Percentiles rank a stretch among this genome's conserved stretches.
These are phyloP conservation scores for Nephrotoma appendiculata DNA, from an alignment of 2,888 invertebrate species.

Conservation along the genomic window DNA sequence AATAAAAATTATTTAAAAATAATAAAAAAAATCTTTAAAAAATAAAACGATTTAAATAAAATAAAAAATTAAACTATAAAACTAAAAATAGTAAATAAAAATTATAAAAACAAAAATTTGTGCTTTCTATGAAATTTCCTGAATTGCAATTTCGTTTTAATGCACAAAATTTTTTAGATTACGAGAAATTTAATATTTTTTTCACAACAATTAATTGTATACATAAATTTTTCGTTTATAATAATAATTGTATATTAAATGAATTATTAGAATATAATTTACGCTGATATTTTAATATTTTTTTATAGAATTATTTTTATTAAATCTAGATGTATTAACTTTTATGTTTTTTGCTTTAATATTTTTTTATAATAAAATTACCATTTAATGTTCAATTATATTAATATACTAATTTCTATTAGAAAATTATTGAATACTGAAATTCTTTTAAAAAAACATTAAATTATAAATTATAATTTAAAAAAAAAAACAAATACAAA, in stretches of 20 bases:
- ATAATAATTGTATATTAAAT: not conserved
- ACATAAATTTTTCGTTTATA: not conserved
- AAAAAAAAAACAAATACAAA: not conserved
- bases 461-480: not conserved
- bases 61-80: not conserved
- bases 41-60: not conserved
- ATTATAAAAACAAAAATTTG: not conserved
- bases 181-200: not conserved
- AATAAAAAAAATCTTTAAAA: not conserved
- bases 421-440: constrained; percentile 2
- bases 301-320: not conserved
- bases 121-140: not conserved
- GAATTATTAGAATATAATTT: not conserved
- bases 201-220: not conserved
- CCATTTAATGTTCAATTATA: not conserved
- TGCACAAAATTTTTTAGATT: not conserved
- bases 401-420: not conserved
- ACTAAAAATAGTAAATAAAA: not conserved
- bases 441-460: not conserved
- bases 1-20: not conserved
- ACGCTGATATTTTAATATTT: not conserved
- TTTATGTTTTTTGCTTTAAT: not conserved
- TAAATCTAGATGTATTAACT: not conserved
- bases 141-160: not conserved
- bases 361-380: not conserved